Conservation (phyloP, 2,888 invertebrate genomes). For the Melanophora roralis region DNA sequence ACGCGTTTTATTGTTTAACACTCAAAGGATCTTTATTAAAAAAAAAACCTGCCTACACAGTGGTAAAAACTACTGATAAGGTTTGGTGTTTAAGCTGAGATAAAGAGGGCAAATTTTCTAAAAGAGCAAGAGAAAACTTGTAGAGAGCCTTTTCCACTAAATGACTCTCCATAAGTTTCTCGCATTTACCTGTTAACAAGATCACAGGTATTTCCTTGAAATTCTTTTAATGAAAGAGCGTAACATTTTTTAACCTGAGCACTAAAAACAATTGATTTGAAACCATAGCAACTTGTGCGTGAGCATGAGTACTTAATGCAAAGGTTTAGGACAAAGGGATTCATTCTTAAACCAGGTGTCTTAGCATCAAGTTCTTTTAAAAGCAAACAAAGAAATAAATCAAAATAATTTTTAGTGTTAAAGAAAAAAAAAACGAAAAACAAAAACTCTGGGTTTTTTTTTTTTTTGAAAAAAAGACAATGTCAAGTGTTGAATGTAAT, state of each 20-base stretch:
- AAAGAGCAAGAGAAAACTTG: not conserved
- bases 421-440: constrained; percentile 38
- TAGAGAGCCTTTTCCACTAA: not conserved
- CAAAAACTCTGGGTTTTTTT: constrained; percentile 6
- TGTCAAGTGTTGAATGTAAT: constrained; percentile 65
- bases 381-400: constrained; percentile 24
- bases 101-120: not conserved
- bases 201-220: constrained; percentile 47
- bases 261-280: constrained; percentile 33
- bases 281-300: constrained; percentile 56
- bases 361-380: constrained; percentile 74
- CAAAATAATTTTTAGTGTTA: constrained; percentile 25
- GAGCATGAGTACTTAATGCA: constrained; percentile 76
- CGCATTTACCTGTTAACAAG: constrained; percentile 50
- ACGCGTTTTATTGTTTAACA: not conserved
- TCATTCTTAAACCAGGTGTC: constrained; percentile 80
- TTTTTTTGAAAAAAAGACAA: constrained; percentile 35
- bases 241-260: constrained; percentile 31
- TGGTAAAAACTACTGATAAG: constrained; percentile 35
- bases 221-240: not conserved
- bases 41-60: constrained; percentile 36
- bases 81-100: constrained; percentile 34
- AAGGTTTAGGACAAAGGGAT: constrained; percentile 78
- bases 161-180: not conserved
- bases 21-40: constrained; percentile 46